A percentile compares a stretch with the other conserved stretches of the same genome.
Conservation (phyloP, 37 sponge, comb jelly and placozoan species). For the Crambe crambe region DNA sequence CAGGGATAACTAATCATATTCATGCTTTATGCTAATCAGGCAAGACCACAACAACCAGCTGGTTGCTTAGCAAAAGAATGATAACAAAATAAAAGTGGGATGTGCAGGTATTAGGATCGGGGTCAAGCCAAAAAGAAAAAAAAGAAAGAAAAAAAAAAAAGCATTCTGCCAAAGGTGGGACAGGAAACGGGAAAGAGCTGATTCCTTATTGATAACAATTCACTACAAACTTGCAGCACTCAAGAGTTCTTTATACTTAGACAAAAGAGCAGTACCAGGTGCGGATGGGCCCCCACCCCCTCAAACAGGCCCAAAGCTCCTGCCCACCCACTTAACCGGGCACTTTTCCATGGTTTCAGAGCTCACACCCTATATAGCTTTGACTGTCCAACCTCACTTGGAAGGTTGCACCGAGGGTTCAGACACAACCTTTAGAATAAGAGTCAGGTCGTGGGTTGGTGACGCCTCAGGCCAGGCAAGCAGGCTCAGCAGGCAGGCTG, state of each 20-base stretch:
- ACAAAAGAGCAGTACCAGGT: background rate
- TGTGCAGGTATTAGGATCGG: too few species aligned
- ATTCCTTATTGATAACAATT: too few species aligned
- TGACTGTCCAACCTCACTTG: background rate
- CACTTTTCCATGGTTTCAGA: constrained; percentile 2
- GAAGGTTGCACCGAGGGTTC: background rate
- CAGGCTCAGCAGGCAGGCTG: background rate
- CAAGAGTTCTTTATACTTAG: background rate
- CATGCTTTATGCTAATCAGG: background rate
- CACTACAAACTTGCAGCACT: too few species aligned
- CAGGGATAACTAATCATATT: background rate
- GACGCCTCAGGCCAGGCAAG: background rate
- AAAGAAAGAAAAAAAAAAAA: too few species aligned
- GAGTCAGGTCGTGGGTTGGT: background rate
- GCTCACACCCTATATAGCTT: background rate
- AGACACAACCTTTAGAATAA: background rate
- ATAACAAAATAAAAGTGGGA: background rate
- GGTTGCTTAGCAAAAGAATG: too few species aligned
- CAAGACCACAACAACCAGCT: too few species aligned
- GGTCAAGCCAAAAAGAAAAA: too few species aligned
- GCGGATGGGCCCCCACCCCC: background rate
- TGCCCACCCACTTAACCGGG: background rate
- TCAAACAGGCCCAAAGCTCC: background rate
- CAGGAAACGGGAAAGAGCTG: too few species aligned
- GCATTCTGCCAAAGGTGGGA: background rate